Percentiles rank a stretch among this genome's conserved stretches.
These are phyloP conservation scores for Epinephelus cyanopodus DNA, from an alignment of 2,113 vertebrate genomes.

Conservation along the genomic window DNA sequence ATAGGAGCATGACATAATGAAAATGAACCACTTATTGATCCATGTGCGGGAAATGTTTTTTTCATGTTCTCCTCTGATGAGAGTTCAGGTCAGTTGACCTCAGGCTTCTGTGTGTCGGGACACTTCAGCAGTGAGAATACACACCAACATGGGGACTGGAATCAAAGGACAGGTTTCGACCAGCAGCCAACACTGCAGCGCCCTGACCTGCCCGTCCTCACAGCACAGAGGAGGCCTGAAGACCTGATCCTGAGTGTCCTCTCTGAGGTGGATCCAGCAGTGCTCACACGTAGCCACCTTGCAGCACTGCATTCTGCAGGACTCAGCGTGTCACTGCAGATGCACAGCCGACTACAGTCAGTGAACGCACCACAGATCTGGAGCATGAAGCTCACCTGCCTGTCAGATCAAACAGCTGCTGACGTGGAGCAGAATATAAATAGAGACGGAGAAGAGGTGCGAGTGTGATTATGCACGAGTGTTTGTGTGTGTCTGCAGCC, in stretches of 20 bases:
- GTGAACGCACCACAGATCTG: slow-evolving; percentile 11
- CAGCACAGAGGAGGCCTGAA: background rate
- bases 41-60: background rate
- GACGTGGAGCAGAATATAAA: slow-evolving; percentile 29
- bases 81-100: background rate
- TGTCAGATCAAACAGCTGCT: slow-evolving; percentile 37
- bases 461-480: slow-evolving; percentile 1
- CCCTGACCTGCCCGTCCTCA: background rate
- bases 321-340: slow-evolving; percentile 38
- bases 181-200: background rate
- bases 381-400: slow-evolving; percentile 15
- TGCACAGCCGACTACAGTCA: background rate
- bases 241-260: background rate
- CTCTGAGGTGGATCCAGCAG: background rate
- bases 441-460: slow-evolving; percentile 18
- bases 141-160: background rate
- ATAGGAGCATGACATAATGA: slow-evolving; percentile 4
- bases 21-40: background rate
- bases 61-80: background rate
- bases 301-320: slow-evolving; percentile 23
- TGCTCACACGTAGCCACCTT: slow-evolving; percentile 19
- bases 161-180: slow-evolving; percentile 7
- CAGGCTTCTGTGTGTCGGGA: background rate
- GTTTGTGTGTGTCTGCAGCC: slow-evolving; percentile 11
- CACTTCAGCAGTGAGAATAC: background rate